These are phyloP conservation scores for Nasonia longicornis DNA, from an alignment of 1,140 invertebrate species.

Conservation along the genomic window DNA sequence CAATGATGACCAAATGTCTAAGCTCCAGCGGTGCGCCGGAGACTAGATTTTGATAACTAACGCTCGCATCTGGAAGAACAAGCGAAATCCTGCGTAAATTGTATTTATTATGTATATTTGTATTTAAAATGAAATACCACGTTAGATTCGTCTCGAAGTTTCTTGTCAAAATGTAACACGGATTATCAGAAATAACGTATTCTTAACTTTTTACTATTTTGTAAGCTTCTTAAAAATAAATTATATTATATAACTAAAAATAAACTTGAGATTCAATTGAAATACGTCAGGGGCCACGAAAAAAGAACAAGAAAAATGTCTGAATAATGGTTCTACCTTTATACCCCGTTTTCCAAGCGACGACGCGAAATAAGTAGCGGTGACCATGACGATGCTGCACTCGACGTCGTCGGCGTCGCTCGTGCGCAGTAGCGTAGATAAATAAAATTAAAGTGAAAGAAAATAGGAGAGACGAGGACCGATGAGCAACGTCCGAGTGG, in stretches of 20 bases:
- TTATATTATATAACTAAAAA: not conserved
- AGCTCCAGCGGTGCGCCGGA: too few species aligned
- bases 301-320: not conserved
- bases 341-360: slow-evolving; percentile 10
- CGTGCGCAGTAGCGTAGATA: not conserved
- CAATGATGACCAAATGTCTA: too few species aligned
- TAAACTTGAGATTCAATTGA: not conserved
- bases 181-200: too few species aligned
- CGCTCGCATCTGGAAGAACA: too few species aligned
- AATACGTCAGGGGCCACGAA: not conserved
- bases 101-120: too few species aligned
- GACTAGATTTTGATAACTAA: too few species aligned
- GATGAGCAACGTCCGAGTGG: not conserved
- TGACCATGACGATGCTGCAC: slow-evolving; percentile 18
- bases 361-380: slow-evolving; percentile 13
- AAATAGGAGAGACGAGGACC: slow-evolving; percentile 3
- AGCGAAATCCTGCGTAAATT: too few species aligned
- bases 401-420: not conserved
- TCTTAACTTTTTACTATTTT: too few species aligned
- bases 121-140: too few species aligned
- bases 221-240: too few species aligned
- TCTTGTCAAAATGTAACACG: too few species aligned
- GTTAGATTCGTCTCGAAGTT: too few species aligned
- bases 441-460: slow-evolving; percentile 33
- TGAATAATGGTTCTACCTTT: not conserved